Base-by-base conservation (phyloP, 2,888 invertebrate species). In the Lasioglossum zephyrum region DNA sequence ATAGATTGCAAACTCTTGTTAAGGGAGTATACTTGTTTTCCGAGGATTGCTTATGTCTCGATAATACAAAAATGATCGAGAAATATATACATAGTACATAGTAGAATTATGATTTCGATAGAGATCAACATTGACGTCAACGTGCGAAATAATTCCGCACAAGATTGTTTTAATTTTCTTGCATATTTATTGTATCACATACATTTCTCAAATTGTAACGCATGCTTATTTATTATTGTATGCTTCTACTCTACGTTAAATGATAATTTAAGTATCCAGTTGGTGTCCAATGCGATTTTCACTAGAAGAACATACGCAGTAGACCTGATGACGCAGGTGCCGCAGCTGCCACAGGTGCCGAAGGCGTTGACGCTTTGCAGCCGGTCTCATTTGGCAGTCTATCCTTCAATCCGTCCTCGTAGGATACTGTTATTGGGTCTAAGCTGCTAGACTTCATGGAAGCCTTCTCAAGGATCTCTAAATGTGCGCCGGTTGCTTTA, bases 381-480 rank as follows among this genome's bases (percentile, higher is more conserved):
- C 36, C 31, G 36, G 18, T 9, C 18, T 36, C 22, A 1, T 0
- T 8, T 8, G 36, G 36, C 18, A 36, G 18, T 5, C 31, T 36
- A 3, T 36, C 8, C 1, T 11, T n/a, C 9, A 72, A 39, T 4
- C 4, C 5, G 16, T 47, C 39, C 11, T 47, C 1, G 11, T 70
- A 72, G 4, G 2, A 4, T 22, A 8, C 0, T 1, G 69, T 70
- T 0, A 18, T 0, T 3, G 13, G 0, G 9, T 77, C 73, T 0
- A 70, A 0, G 3, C 22, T 47, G 36, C 81, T 79, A 9, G 22
- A 0, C 2, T n/a, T 18, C 69, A 88, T 72, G 0, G 4, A 41
- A 4, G 87, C 77, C 0, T 80, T 0, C 5, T 75, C 41, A 8
- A 80, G 63, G 47, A 92, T 89, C 11, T 87, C 82, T 44, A 92